phyloP scores from a whole-genome alignment of 1,140 invertebrate genomes.

The Pseudomyrmex concolor region DNA sequence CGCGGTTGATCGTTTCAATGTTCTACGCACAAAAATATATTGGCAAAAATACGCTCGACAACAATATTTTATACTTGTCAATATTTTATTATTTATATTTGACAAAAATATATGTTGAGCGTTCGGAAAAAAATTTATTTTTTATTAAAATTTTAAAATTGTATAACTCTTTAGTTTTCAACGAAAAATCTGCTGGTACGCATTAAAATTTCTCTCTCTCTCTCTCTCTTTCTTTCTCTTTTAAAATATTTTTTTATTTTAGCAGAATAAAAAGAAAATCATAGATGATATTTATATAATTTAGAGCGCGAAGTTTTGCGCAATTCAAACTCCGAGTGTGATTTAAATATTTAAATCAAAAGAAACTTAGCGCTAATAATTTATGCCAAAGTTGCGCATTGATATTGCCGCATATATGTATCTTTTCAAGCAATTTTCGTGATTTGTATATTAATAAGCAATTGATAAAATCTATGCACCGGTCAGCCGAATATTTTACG shows the following conservation, averaged over 20 bases:
- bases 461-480: conserved; percentile 43
- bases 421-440: conserved; percentile 21
- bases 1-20: not conserved
- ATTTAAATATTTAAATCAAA: not conserved
- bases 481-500: conserved; percentile 28
- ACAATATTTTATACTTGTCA: conserved; percentile 7
- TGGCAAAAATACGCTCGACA: not conserved
- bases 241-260: not conserved
- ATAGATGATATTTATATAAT: not conserved
- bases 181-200: not conserved
- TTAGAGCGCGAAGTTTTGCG: too few species aligned
- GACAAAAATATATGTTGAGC: too few species aligned
- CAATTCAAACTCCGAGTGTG: too few species aligned
- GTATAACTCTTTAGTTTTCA: not conserved
- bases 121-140: not conserved
- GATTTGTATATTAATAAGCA: conserved; percentile 39
- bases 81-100: too few species aligned
- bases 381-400: not conserved
- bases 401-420: not conserved
- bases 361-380: not conserved
- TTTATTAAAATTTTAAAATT: not conserved
- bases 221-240: not conserved
- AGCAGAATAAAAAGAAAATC: not conserved
- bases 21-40: not conserved
- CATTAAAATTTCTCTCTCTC: not conserved